Percentiles rank a stretch among this genome's conserved stretches.
phyloP scores from a whole-genome alignment of 37 sponge, comb jelly and placozoan genomes.

The Cladorhizidae sp. region DNA sequence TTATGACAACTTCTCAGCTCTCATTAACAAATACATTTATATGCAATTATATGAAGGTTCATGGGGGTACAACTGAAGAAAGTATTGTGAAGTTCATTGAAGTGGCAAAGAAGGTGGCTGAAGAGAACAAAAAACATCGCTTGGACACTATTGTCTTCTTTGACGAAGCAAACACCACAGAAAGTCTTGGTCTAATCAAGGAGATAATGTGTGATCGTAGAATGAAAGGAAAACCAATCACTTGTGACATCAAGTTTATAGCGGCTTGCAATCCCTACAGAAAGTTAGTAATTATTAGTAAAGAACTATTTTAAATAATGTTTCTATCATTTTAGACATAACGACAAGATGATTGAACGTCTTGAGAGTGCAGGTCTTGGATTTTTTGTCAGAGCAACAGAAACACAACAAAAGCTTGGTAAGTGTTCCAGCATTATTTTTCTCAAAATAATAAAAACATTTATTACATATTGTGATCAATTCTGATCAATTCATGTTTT shows the following conservation, averaged over 20 bases:
- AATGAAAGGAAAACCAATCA: slow-evolving; percentile 76
- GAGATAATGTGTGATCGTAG: slow-evolving; percentile 98
- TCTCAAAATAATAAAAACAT: too few relatives aligned
- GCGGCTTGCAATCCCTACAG: slow-evolving; percentile 98
- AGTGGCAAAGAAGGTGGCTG: slow-evolving; percentile 63
- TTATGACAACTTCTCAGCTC: too few relatives aligned
- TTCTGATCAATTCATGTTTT: too few relatives aligned
- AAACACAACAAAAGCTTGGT: slow-evolving; percentile 71
- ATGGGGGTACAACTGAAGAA: slow-evolving; percentile 84
- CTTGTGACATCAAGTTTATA: slow-evolving; percentile 83
- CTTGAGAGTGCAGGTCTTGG: slow-evolving; percentile 91
- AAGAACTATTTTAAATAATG: background rate
- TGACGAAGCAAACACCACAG: slow-evolving; percentile 99
- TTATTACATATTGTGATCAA: too few relatives aligned
- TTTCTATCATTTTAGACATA: slow-evolving; percentile 38
- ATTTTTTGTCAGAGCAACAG: slow-evolving; percentile 52
- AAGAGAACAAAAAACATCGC: slow-evolving; percentile 28
- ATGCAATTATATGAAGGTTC: slow-evolving; percentile 55
- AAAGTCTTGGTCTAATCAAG: slow-evolving; percentile 92
- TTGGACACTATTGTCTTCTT: slow-evolving; percentile 91
- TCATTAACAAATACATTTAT: background rate
- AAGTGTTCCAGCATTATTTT: too few relatives aligned
- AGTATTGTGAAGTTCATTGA: slow-evolving; percentile 54
- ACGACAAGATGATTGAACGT: slow-evolving; percentile 80
- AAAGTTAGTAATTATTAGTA: slow-evolving; percentile 30